Percentiles rank a stretch among this genome's conserved stretches.
phyloP scores from a whole-genome alignment of 2,113 vertebrate genomes.

The Fregetta grallaria region DNA sequence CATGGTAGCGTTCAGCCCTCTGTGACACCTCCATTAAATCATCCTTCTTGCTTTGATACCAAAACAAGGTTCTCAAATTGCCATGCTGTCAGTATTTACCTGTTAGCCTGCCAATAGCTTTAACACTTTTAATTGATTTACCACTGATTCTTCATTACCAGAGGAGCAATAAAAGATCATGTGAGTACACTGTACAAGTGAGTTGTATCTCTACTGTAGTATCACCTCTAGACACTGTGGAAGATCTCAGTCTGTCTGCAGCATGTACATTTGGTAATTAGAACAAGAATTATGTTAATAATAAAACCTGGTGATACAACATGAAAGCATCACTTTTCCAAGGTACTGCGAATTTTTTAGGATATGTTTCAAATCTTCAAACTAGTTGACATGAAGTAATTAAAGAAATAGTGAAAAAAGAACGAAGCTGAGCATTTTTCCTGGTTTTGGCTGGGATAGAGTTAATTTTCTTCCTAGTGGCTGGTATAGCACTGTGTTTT shows the following conservation, averaged over 20 bases:
- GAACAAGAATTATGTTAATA: background rate
- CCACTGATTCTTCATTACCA: background rate
- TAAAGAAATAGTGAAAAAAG: background rate
- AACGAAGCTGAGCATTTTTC: background rate
- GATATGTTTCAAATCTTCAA: background rate
- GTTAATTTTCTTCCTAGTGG: too few species aligned
- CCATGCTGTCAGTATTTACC: background rate
- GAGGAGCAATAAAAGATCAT: background rate
- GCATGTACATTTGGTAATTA: background rate
- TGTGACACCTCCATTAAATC: background rate
- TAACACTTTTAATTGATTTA: conserved; percentile 31
- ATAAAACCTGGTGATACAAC: background rate
- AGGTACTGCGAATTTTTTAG: background rate
- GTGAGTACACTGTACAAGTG: background rate
- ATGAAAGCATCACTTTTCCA: background rate
- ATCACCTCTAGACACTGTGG: background rate
- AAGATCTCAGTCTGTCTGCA: background rate
- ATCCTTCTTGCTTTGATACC: background rate
- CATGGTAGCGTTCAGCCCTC: background rate
- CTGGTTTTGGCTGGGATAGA: too few species aligned
- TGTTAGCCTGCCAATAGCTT: conserved; percentile 5
- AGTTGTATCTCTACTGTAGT: background rate
- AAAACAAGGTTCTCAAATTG: background rate
- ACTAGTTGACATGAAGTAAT: background rate
- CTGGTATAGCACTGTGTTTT: too few species aligned